Conservation (phyloP, 2,797 vertebrate species). For the Octomys mimax region DNA sequence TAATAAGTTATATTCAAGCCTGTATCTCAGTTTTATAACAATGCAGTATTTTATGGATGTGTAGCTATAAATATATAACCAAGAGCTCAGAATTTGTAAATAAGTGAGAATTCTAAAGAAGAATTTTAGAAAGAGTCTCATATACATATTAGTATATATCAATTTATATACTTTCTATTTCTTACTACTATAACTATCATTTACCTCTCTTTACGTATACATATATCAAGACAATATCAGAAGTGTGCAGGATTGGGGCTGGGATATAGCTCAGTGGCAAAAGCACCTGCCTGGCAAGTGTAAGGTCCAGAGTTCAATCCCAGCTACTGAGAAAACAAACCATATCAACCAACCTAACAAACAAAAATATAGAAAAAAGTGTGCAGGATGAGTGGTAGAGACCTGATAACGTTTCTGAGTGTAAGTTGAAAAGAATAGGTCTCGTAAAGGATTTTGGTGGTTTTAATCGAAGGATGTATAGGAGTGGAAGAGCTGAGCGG, state of each 20-base stretch:
- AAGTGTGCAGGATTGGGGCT: neutral
- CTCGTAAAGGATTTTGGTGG: neutral
- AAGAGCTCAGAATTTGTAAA: neutral
- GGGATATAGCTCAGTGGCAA: too few species aligned
- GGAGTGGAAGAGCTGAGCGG: neutral
- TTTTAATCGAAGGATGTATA: neutral
- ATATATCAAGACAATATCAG: neutral
- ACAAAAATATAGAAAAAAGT: neutral
- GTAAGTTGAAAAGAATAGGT: neutral
- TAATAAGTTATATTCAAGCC: neutral
- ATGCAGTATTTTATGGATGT: neutral
- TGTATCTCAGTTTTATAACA: neutral
- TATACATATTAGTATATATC: neutral
- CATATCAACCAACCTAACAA: too few species aligned
- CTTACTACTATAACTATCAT: neutral
- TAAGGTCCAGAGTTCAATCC: too few species aligned
- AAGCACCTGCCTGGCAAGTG: too few species aligned
- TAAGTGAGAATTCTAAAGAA: neutral
- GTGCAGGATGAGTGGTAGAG: neutral
- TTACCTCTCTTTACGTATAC: neutral
- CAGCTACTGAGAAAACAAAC: too few species aligned
- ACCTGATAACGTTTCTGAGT: constrained; percentile 6
- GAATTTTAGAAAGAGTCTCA: neutral
- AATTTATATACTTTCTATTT: neutral
- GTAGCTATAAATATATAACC: neutral